Percentiles rank a stretch among this genome's conserved stretches.
These are phyloP conservation scores for Idaea straminata DNA, from an alignment of 2,888 invertebrate species.

Conservation along the genomic window DNA sequence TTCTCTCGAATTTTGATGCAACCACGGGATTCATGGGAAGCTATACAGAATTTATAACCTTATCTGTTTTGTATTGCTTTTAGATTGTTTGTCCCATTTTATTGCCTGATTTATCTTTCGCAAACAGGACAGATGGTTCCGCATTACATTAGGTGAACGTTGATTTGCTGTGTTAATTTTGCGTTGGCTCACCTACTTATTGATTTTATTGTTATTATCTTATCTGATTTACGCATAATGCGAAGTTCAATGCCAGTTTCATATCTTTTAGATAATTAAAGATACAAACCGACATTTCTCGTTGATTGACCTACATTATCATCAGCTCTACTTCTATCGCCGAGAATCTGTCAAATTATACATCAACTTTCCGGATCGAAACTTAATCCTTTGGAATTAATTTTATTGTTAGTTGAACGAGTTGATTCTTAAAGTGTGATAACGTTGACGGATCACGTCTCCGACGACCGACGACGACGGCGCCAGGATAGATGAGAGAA, in stretches of 20 bases:
- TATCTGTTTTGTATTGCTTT: conserved; percentile 42
- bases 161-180: conserved; percentile 24
- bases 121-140: conserved; percentile 21
- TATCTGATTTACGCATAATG: background rate
- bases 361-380: background rate
- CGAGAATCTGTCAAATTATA: background rate
- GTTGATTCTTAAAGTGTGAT: conserved; percentile 50
- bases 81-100: conserved; percentile 46
- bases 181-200: conserved; percentile 10
- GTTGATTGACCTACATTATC: background rate
- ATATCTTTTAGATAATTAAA: background rate
- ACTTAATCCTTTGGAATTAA: conserved; percentile 46
- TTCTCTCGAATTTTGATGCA: conserved; percentile 39
- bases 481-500: conserved; percentile 62
- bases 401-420: conserved; percentile 61
- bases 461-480: conserved; percentile 39
- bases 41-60: conserved; percentile 52
- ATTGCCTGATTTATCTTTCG: conserved; percentile 31
- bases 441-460: conserved; percentile 70
- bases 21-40: conserved; percentile 41
- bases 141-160: conserved; percentile 24
- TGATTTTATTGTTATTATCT: background rate
- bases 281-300: background rate
- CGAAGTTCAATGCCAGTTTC: background rate
- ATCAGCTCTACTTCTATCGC: background rate